These are phyloP conservation scores for Heterodera filipjevi DNA, from an alignment of 2,888 invertebrate species.

Conservation along the genomic window DNA sequence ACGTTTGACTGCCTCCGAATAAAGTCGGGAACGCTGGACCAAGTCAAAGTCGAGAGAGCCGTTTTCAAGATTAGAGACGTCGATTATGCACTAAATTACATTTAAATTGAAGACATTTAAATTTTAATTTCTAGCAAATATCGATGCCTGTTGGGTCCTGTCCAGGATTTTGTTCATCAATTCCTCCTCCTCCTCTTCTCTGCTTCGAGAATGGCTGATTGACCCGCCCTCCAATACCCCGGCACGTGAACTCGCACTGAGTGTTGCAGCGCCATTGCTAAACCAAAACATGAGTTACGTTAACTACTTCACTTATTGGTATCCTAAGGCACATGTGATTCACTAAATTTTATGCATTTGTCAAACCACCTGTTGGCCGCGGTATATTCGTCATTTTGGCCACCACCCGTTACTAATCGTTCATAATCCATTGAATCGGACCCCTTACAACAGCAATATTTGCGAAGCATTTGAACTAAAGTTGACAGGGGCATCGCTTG, in stretches of 20 bases:
- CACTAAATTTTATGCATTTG: background rate
- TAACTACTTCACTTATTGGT: background rate
- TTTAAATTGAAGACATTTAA: background rate
- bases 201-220: background rate
- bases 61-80: conserved; percentile 43
- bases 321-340: background rate
- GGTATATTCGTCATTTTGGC: background rate
- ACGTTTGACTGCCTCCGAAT: conserved; percentile 38
- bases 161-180: conserved; percentile 45
- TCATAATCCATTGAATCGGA: background rate
- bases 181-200: conserved; percentile 48
- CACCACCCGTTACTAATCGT: background rate
- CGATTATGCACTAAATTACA: conserved; percentile 39
- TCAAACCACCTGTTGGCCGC: background rate
- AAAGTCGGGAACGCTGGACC: conserved; percentile 39
- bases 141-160: conserved; percentile 44
- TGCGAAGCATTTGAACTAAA: background rate
- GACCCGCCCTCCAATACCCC: background rate
- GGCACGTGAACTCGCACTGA: background rate
- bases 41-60: conserved; percentile 42
- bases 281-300: background rate
- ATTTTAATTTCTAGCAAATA: background rate
- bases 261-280: background rate
- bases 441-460: conserved; percentile 16
- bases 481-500: background rate